phyloP scores from a whole-genome alignment of 2,888 invertebrate species.

The Drosophila yooni region DNA sequence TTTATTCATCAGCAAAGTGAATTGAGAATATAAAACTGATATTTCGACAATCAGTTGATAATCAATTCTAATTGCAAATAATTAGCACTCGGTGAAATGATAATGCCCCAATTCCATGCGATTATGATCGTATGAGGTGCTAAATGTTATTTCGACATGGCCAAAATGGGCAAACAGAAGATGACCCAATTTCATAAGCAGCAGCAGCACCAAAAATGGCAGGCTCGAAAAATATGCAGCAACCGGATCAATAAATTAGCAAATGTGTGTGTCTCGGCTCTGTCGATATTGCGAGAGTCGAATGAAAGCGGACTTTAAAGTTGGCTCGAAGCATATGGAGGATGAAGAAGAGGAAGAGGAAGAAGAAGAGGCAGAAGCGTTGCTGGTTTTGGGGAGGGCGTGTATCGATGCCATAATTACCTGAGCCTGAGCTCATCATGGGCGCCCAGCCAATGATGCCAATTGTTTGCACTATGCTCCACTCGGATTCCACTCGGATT shows the following conservation, averaged over 20 bases:
- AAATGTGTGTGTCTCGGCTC: conserved; percentile 49
- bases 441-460: conserved; percentile 72
- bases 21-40: neutral
- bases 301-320: conserved; percentile 59
- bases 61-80: conserved; percentile 27
- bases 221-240: conserved; percentile 56
- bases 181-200: conserved; percentile 62
- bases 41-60: conserved; percentile 8
- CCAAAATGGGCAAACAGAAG: conserved; percentile 51
- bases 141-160: conserved; percentile 65
- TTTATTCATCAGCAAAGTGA: neutral
- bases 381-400: conserved; percentile 52
- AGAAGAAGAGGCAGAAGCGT: conserved; percentile 17
- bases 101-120: conserved; percentile 7
- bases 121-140: conserved; percentile 54
- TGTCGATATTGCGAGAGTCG: conserved; percentile 60
- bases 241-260: conserved; percentile 81
- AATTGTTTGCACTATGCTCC: conserved; percentile 64
- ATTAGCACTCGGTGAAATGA: conserved; percentile 33
- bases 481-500: conserved; percentile 15
- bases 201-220: conserved; percentile 33
- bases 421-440: conserved; percentile 22
- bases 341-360: neutral
- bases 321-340: neutral
- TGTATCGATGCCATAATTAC: conserved; percentile 56